Evolutionary conservation across 2,888 invertebrate genomes (phyloP).

Genomic region (Mimas tiliae): DNA sequence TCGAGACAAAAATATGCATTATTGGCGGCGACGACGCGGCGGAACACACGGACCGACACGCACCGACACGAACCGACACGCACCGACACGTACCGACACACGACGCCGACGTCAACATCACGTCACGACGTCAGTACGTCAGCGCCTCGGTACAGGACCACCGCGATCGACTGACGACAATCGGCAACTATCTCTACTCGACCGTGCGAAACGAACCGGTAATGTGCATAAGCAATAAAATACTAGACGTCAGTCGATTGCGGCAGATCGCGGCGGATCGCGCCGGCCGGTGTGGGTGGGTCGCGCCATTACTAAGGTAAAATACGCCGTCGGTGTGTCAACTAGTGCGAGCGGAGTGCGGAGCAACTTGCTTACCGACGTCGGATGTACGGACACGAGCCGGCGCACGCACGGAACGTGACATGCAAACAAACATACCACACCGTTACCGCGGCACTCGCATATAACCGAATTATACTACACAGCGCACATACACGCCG

Average conservation of each 20-base stretch:
- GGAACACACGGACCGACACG: not conserved
- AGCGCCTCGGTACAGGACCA: not conserved
- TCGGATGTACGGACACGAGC: conserved; percentile 47
- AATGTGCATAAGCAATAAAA: no score
- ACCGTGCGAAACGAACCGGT: no score
- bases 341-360: conserved; percentile 53
- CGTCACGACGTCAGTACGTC: no score
- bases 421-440: conserved; percentile 78
- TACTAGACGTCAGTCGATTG: not conserved
- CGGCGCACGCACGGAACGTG: conserved; percentile 51
- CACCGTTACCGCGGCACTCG: conserved; percentile 47
- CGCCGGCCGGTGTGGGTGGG: conserved; percentile 37
- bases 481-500: not conserved
- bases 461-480: conserved; percentile 13
- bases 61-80: not conserved
- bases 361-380: conserved; percentile 66
- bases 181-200: no score
- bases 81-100: no score
- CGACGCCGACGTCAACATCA: conserved; percentile 27
- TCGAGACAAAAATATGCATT: conserved; percentile 81
- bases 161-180: not conserved
- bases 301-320: conserved; percentile 79
- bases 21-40: conserved; percentile 43
- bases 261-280: conserved; percentile 32
- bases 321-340: conserved; percentile 63